Evolutionary conservation across 1,140 invertebrate genomes (phyloP), one percentile per base, ranked within the genome.

Genomic region (Sarcophaga peregrina): DNA sequence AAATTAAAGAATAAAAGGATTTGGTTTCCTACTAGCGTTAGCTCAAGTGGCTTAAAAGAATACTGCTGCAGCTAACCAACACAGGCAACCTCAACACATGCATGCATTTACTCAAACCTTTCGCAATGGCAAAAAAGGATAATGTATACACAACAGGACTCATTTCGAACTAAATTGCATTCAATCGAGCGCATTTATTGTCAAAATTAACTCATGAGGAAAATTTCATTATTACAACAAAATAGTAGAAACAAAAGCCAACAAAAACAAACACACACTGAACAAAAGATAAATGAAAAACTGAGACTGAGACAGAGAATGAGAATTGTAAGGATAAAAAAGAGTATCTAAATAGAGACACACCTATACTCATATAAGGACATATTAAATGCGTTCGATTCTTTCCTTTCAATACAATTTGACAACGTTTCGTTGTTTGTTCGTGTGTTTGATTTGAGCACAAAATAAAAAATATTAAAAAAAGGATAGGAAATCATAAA

Each of bases 141-240:
- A 54, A 81, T 52, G 58, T n/a, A 47, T 8, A 76, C 15, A 47
- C 58, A 81, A 81, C 80, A 81, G 58, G 52, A 81, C 52, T 81
- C 47, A 50, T 52, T 78, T 78, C n/a, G 75, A n/a, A 68, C 62
- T 25, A 78, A 81, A 81, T n/a, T 81, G 80, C 80, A 83, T 81
- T 83, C 83, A 83, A 83, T 83, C 80, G 83, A 68, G 68, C 78
- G 82, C 82, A 68, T 82, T 76, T 81, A 83, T 83, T 83, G 83
- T 83, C 81, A 58, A 78, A 82, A 81, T 82, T 75, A 62, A 78
- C 73, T 83, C 80, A 83, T 82, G 83, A 78, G 83, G 83, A 83
- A 83, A 83, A 83, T 83, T 80, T 81, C 74, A 82, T 83, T 83
- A 83, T 82, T 83, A 62, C 80, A 76, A 75, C 52, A 78, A 78